Conservation (phyloP, 2,888 invertebrate genomes). For the Epinotia nisella region DNA sequence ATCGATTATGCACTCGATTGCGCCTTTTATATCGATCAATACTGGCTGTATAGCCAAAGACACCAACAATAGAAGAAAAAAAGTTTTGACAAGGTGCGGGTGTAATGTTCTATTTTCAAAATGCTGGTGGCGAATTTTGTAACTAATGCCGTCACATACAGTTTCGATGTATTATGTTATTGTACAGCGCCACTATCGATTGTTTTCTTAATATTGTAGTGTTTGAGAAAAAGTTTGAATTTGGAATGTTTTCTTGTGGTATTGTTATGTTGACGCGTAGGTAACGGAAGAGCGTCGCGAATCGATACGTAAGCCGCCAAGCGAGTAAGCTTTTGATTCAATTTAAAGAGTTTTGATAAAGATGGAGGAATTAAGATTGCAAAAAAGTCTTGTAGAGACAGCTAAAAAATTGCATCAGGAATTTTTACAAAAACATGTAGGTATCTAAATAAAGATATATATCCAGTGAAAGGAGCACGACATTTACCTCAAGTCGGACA, state of each 20-base stretch:
- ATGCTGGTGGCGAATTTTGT: slow-evolving; percentile 11
- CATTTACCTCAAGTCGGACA: no score
- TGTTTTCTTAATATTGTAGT: slow-evolving; percentile 1
- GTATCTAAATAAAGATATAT: no score
- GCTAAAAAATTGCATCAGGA: no score
- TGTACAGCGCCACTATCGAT: slow-evolving; percentile 5
- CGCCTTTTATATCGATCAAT: slow-evolving; percentile 51
- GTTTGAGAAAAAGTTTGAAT: slow-evolving; percentile 14
- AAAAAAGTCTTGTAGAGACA: background rate
- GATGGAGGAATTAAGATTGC: background rate
- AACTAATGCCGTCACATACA: background rate
- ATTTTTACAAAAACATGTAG: no score
- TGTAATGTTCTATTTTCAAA: slow-evolving; percentile 29
- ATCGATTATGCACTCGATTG: slow-evolving; percentile 58
- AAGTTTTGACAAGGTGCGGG: slow-evolving; percentile 36
- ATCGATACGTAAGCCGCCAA: slow-evolving; percentile 32
- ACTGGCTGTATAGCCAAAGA: slow-evolving; percentile 44
- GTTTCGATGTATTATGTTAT: background rate
- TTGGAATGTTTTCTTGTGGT: slow-evolving; percentile 37
- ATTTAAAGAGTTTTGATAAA: background rate
- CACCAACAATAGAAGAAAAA: slow-evolving; percentile 3
- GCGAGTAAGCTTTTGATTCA: slow-evolving; percentile 7
- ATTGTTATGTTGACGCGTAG: slow-evolving; percentile 31
- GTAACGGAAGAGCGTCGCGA: slow-evolving; percentile 33
- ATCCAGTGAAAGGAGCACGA: no score